Evolutionary conservation across 2,888 invertebrate species (phyloP), one percentile per base, ranked within the genome.

Genomic region (Andrena marginata): DNA sequence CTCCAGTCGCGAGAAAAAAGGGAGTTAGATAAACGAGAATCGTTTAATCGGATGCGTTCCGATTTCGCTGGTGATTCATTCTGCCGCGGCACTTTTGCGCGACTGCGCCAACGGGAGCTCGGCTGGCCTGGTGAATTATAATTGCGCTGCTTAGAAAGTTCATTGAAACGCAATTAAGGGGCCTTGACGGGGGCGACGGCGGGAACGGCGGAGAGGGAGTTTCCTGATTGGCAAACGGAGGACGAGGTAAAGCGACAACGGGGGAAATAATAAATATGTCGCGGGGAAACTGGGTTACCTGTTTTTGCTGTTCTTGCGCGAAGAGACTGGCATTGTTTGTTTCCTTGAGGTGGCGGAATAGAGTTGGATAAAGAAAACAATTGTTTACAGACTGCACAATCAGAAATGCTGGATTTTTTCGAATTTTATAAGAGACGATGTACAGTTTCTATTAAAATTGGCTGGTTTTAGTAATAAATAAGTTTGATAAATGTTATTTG

Each of bases 121-220:
- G 33, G 33, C 56, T 49, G 48, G 48, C 42, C 29, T 10, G 51
- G 48, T 31, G 63, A 56, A 29, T 77, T 64, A 64, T 79, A 79
- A 69, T 79, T 62, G 48, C 26, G 26, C 5, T 63, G 77, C 42
- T 77, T 77, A 67, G 67, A 68, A 20, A 54, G 60, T 77, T 78
- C 54, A 68, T 77, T 48, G 42, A 33, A 48, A 77, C 33, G 64
- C 42, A 71, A 72, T 77, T 64, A 64, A 77, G 31, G 10, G 4
- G 20, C 13, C 23, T 26, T 13, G 72, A 64, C 62, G 29, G 16
- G 23, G 62, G 48, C 42, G 13, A 42, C 51, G 49, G 31, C 63
- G 29, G 54, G 54, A 76, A 48, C 63, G 35, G 7, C 42, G 56
- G n/a, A 13, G 56, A 31, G 63, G 29, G 56, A 59, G 16, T 16